Evolutionary conservation across 2,888 invertebrate species (phyloP).

Genomic region (Aphodius granarius): DNA sequence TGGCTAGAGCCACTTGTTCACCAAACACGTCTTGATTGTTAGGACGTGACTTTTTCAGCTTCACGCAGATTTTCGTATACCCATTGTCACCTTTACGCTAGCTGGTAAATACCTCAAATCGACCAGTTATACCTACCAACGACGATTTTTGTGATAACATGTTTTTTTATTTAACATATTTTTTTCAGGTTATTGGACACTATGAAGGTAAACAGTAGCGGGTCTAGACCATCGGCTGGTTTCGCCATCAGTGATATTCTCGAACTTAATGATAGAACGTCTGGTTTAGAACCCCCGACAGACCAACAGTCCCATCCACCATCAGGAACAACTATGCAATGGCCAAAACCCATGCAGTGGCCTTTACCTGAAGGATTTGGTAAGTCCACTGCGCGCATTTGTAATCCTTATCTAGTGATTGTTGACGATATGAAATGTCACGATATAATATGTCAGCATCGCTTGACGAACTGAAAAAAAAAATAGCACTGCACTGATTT

Average conservation of each 20-base stretch:
- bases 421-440: background rate
- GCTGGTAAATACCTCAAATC: background rate
- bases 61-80: conserved; percentile 45
- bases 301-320: conserved; percentile 47
- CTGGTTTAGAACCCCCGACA: conserved; percentile 55
- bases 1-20: conserved; percentile 23
- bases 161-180: conserved; percentile 22
- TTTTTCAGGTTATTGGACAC: conserved; percentile 72
- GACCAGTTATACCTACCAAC: background rate
- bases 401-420: background rate
- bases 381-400: no score
- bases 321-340: conserved; percentile 49
- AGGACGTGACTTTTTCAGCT: conserved; percentile 52
- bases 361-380: conserved; percentile 44
- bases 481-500: conserved; percentile 16
- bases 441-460: no score
- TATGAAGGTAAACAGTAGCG: conserved; percentile 69
- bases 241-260: conserved; percentile 94
- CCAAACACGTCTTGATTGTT: conserved; percentile 38
- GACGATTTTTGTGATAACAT: no score
- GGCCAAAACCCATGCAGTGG: conserved; percentile 45
- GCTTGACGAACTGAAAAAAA: conserved; percentile 10
- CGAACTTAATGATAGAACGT: conserved; percentile 71
- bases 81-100: conserved; percentile 46
- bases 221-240: conserved; percentile 70